Conservation (phyloP, 2,113 vertebrate genomes). For the Chaetodon auriga region DNA sequence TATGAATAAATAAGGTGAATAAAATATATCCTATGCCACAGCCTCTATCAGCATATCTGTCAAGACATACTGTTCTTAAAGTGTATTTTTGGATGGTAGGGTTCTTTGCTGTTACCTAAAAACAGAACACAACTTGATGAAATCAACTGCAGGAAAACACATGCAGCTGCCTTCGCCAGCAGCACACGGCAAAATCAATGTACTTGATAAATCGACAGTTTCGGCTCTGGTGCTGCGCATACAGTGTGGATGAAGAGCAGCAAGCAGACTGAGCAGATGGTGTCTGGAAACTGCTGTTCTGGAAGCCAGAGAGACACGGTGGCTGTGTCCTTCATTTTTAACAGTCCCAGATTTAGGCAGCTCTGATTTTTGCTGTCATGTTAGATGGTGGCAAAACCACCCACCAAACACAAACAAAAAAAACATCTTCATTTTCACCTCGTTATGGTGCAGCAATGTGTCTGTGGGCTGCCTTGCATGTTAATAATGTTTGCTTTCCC, state of each 20-base stretch:
- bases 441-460: not conserved
- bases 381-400: not conserved
- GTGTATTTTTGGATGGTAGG: not conserved
- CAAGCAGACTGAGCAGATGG: conserved; percentile 60
- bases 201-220: conserved; percentile 26
- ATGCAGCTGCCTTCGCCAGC: not conserved
- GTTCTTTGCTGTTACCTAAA: not conserved
- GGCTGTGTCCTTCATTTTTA: conserved; percentile 26
- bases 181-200: conserved; percentile 39
- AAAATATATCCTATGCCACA: not conserved
- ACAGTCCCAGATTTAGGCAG: conserved; percentile 11
- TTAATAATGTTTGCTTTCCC: not conserved
- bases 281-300: conserved; percentile 57
- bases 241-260: conserved; percentile 36
- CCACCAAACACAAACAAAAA: not conserved
- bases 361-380: not conserved
- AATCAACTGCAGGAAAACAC: not conserved
- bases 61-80: not conserved
- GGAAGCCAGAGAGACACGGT: conserved; percentile 8
- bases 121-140: not conserved
- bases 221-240: conserved; percentile 26
- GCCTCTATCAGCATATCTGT: not conserved
- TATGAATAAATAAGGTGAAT: too few relatives aligned
- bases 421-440: not conserved
- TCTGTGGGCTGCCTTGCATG: not conserved